Percentiles rank a stretch among this genome's conserved stretches.
Conservation (phyloP, 2,797 vertebrate genomes). For the Alcedo quadribrachys region DNA sequence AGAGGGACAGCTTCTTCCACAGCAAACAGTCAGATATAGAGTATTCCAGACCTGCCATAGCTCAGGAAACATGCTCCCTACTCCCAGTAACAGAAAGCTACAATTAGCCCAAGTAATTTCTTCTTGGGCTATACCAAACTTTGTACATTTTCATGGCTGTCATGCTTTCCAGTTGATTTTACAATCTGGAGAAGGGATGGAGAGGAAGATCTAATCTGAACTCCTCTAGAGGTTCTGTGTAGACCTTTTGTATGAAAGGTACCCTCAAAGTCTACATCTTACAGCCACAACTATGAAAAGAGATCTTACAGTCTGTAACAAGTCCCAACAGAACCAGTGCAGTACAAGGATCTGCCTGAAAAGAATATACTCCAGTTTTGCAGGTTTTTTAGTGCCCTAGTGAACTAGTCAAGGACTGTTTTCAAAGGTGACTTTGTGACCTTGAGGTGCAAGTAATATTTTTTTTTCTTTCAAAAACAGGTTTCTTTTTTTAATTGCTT, state of each 20-base stretch:
- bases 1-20: background rate
- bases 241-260: background rate
- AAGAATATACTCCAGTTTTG: background rate
- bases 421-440: background rate
- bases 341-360: background rate
- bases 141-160: background rate
- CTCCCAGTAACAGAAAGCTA: background rate
- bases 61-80: background rate
- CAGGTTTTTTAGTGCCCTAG: background rate
- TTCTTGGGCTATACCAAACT: background rate
- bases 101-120: background rate
- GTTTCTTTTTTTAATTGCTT: background rate
- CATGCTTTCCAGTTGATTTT: background rate
- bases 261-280: background rate
- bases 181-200: background rate
- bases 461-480: background rate
- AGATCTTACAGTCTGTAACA: background rate
- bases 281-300: background rate
- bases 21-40: background rate
- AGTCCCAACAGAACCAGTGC: background rate
- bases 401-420: background rate
- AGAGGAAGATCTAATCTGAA: background rate
- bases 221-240: background rate
- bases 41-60: background rate
- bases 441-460: background rate